These are phyloP conservation scores for Polylopha cassiicola DNA, from an alignment of 2,888 invertebrate species.

Conservation along the genomic window DNA sequence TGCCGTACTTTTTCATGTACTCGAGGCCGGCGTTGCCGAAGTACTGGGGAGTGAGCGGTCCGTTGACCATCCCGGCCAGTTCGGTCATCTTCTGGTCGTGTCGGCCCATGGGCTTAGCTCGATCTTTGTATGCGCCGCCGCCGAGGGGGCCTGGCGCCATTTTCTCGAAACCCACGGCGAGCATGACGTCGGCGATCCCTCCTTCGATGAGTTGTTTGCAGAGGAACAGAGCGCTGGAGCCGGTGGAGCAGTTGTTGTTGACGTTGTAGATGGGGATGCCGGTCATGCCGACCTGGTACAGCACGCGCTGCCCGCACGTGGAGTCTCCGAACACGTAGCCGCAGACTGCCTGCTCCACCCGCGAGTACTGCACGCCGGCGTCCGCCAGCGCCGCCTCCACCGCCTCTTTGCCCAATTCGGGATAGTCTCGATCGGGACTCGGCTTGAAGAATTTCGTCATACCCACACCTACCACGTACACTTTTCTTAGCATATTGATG, in stretches of 20 bases:
- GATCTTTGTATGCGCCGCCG: slow-evolving; percentile 84
- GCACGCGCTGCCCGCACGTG: slow-evolving; percentile 94
- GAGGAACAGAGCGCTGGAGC: slow-evolving; percentile 92
- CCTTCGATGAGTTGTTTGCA: slow-evolving; percentile 95
- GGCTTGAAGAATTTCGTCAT: slow-evolving; percentile 99
- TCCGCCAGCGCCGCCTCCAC: slow-evolving; percentile 91
- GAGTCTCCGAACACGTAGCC: slow-evolving; percentile 98
- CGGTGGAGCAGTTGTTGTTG: slow-evolving; percentile 99
- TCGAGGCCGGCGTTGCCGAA: slow-evolving; percentile 98
- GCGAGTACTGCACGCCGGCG: slow-evolving; percentile 84
- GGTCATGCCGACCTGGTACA: slow-evolving; percentile 96
- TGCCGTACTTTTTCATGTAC: slow-evolving; percentile 97
- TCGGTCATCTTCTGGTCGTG: slow-evolving; percentile 92
- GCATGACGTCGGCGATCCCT: slow-evolving; percentile 89
- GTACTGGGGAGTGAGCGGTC: slow-evolving; percentile 95
- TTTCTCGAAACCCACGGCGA: slow-evolving; percentile 98
- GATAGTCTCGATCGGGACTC: slow-evolving; percentile 92
- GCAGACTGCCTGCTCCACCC: slow-evolving; percentile 92
- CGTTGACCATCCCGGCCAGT: slow-evolving; percentile 84
- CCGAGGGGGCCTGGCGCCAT: slow-evolving; percentile 95
- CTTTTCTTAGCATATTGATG: slow-evolving; percentile 78
- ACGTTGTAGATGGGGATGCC: slow-evolving; percentile 98
- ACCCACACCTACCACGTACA: slow-evolving; percentile 95
- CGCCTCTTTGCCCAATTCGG: slow-evolving; percentile 96
- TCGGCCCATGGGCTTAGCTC: slow-evolving; percentile 92